Evolutionary conservation across 1,140 invertebrate species (phyloP).

Genomic region (Nasonia longicornis): DNA sequence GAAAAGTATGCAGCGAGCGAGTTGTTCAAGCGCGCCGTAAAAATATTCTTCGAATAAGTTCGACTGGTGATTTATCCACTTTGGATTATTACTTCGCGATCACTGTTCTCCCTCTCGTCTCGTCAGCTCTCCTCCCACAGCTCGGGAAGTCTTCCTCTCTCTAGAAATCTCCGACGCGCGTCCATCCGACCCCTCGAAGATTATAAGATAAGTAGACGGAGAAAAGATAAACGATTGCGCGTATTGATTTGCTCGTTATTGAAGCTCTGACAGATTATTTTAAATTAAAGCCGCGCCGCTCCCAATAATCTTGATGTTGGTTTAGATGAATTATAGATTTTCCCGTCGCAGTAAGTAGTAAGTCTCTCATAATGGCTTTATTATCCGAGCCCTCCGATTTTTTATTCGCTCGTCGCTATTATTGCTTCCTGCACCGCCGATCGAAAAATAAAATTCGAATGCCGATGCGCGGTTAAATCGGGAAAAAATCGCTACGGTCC

Average conservation of each 20-base stretch:
- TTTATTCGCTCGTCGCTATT: no score
- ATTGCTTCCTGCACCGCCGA: no score
- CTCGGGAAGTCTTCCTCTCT: background rate
- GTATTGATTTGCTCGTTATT: conserved; percentile 28
- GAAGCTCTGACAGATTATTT: background rate
- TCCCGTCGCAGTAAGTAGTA: background rate
- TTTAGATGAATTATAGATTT: background rate
- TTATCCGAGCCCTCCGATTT: background rate
- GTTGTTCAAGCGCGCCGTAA: background rate
- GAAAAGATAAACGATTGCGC: conserved; percentile 27
- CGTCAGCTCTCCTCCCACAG: background rate
- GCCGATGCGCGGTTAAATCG: background rate
- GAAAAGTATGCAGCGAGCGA: no score
- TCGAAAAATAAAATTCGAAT: no score
- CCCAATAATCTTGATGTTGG: background rate
- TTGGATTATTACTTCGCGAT: conserved; percentile 23
- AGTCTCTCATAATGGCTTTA: background rate
- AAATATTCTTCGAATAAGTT: conserved; percentile 30
- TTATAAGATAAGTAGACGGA: conserved; percentile 26
- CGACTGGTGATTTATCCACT: conserved; percentile 33
- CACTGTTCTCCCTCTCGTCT: background rate
- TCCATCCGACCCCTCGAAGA: conserved; percentile 5
- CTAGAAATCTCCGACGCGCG: background rate
- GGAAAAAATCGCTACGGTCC: background rate
- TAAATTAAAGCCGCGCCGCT: background rate